Conservation (phyloP, 2,113 vertebrate genomes). For the Globicephala melas region DNA sequence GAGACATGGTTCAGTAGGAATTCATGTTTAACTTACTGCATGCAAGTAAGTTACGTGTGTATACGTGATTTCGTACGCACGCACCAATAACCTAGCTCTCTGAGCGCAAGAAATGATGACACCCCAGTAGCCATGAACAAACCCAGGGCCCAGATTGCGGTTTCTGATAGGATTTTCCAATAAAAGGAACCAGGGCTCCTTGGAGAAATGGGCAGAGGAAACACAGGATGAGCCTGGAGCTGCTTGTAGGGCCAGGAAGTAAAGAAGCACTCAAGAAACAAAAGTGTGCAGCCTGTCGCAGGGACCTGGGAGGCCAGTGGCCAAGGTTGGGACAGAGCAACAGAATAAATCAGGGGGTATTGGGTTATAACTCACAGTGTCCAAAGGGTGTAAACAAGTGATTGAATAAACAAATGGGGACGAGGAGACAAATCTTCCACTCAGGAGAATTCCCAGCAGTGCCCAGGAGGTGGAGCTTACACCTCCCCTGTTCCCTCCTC, state of each 20-base stretch:
- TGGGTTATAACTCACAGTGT: not conserved
- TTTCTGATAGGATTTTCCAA: not conserved
- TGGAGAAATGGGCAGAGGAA: not conserved
- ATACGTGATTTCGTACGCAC: no score
- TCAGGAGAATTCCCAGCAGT: accelerated
- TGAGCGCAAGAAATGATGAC: not conserved
- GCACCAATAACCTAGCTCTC: not conserved
- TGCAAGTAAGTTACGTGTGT: not conserved
- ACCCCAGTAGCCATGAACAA: accelerated
- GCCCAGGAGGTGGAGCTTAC: not conserved
- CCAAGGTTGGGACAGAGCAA: not conserved
- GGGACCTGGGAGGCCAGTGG: not conserved
- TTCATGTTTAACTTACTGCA: no score
- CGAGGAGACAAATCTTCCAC: accelerated
- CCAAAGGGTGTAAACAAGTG: accelerated
- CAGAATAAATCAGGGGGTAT: accelerated
- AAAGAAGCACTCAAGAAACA: accelerated
- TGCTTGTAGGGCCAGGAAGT: accelerated
- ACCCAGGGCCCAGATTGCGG: no score
- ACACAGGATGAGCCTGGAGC: not conserved
- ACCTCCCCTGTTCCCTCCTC: no score
- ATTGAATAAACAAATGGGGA: accelerated
- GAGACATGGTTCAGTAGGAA: not conserved
- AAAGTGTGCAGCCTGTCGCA: accelerated
- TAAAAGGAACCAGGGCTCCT: not conserved